A percentile compares a stretch with the other conserved stretches of the same genome.
phyloP scores from a whole-genome alignment of 2,113 vertebrate genomes.

The Tamias sibiricus region DNA sequence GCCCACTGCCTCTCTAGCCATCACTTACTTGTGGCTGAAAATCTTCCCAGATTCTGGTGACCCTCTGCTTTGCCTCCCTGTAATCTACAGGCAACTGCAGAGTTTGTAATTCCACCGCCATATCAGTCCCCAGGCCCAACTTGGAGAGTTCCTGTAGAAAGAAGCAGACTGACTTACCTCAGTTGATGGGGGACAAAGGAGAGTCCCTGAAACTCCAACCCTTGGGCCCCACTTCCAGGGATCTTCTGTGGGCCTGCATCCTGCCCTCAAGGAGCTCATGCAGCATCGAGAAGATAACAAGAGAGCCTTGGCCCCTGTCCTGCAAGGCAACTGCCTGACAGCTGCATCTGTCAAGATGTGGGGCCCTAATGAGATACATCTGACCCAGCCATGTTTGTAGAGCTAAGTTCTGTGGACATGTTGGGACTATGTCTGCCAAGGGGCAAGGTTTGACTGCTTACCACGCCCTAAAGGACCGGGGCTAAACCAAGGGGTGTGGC shows the following conservation, averaged over 20 bases:
- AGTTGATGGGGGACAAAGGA: fast-evolving
- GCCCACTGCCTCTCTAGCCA: background rate
- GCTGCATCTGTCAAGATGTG: fast-evolving
- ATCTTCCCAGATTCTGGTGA: slow-evolving; percentile 89
- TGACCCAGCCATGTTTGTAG: background rate
- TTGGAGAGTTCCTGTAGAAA: slow-evolving; percentile 86
- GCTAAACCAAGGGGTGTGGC: too few species aligned
- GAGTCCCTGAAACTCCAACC: background rate
- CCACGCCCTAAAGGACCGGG: too few species aligned
- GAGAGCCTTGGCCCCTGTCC: too few species aligned
- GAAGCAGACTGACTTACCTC: background rate
- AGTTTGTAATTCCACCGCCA: slow-evolving; percentile 77
- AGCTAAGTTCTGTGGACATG: background rate
- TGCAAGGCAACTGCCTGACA: fast-evolving
- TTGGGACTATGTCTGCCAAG: too few species aligned
- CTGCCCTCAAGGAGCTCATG: background rate
- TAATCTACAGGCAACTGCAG: slow-evolving; percentile 91
- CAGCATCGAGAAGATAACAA: background rate
- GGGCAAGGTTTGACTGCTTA: too few species aligned
- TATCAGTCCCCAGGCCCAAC: slow-evolving; percentile 85
- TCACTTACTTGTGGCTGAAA: slow-evolving; percentile 89
- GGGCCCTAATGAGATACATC: too few species aligned
- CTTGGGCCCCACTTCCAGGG: too few species aligned
- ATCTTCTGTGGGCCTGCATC: background rate
- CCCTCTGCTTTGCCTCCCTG: slow-evolving; percentile 83